Conservation (phyloP, 2,113 vertebrate species). For the Phaethornis superciliosus region DNA sequence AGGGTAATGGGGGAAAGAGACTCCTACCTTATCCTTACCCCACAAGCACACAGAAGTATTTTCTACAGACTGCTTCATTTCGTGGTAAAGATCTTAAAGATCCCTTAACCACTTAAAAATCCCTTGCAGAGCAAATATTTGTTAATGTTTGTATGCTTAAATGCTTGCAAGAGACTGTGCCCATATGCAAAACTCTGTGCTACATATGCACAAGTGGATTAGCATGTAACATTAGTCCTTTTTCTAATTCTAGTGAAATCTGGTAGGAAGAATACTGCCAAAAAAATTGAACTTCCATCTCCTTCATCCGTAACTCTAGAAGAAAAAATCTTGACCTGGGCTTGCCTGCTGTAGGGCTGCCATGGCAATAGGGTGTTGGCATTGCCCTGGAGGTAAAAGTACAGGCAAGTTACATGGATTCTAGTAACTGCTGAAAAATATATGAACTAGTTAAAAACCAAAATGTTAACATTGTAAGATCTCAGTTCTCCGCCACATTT, state of each 20-base stretch:
- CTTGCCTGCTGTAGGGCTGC: background rate
- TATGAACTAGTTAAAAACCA: constrained; percentile 8
- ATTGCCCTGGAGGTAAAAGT: background rate
- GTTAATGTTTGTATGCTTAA: background rate
- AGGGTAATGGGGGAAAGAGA: background rate
- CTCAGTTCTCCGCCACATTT: background rate
- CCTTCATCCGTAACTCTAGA: background rate
- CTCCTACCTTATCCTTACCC: background rate
- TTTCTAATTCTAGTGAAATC: background rate
- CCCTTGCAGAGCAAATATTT: background rate
- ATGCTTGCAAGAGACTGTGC: background rate
- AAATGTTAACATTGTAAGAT: background rate
- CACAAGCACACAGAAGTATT: background rate
- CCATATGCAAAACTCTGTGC: background rate
- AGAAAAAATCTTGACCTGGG: background rate
- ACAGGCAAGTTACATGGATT: background rate
- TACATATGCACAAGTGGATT: background rate
- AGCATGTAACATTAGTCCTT: background rate
- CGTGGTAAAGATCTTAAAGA: background rate
- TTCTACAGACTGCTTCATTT: background rate
- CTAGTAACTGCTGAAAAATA: background rate
- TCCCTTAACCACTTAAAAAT: background rate
- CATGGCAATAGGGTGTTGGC: background rate
- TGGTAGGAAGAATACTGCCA: background rate
- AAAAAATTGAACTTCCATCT: background rate